phyloP scores from a whole-genome alignment of 2,113 vertebrate genomes.

The Polypterus senegalus region DNA sequence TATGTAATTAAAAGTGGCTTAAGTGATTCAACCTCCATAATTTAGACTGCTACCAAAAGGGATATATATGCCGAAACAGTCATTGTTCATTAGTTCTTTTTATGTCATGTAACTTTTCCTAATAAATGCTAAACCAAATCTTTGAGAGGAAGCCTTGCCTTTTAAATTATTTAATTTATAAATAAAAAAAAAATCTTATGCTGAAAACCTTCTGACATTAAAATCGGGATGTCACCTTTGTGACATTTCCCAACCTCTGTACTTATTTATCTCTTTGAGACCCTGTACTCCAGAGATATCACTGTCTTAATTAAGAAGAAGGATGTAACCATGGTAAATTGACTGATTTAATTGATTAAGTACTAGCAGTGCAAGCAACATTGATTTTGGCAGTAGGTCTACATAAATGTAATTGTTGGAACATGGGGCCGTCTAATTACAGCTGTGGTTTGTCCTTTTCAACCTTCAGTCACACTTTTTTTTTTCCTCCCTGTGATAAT shows the following conservation, averaged over 20 bases:
- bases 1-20: constrained; percentile 75
- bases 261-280: constrained; percentile 71
- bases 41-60: constrained; percentile 52
- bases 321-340: constrained; percentile 76
- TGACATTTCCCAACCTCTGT: constrained; percentile 69
- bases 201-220: constrained; percentile 28
- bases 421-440: constrained; percentile 72
- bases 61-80: constrained; percentile 54
- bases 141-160: constrained; percentile 36
- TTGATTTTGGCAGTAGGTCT: constrained; percentile 78
- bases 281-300: constrained; percentile 71
- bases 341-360: constrained; percentile 83
- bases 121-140: constrained; percentile 62
- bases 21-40: constrained; percentile 65
- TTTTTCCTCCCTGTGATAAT: constrained; percentile 58
- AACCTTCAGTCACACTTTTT: constrained; percentile 65
- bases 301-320: constrained; percentile 91
- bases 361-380: constrained; percentile 78
- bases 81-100: constrained; percentile 68
- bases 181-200: no score
- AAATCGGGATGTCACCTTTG: constrained; percentile 62
- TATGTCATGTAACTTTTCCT: constrained; percentile 58
- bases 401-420: constrained; percentile 83
- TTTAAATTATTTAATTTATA: no score
- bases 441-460: constrained; percentile 69